phyloP scores from a whole-genome alignment of 1,140 invertebrate species.

The Bombus balteatus region DNA sequence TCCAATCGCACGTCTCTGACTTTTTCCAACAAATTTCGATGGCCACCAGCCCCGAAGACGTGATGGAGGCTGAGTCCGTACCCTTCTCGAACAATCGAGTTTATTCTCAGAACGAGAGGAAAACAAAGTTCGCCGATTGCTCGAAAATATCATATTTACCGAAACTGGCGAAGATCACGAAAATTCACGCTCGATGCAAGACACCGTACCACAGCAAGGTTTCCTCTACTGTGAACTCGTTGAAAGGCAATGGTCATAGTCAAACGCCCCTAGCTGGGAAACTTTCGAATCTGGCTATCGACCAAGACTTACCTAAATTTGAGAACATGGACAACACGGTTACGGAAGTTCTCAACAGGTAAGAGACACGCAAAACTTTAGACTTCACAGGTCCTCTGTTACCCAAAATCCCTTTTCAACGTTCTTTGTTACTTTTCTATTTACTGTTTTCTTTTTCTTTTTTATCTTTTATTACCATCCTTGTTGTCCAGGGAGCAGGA shows the following conservation, averaged over 20 bases:
- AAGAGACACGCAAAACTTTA: neutral
- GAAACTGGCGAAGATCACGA: slow-evolving; percentile 77
- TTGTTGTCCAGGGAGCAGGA: slow-evolving; percentile 70
- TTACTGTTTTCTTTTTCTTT: too few relatives aligned
- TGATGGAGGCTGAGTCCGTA: slow-evolving; percentile 79
- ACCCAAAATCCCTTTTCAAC: too few relatives aligned
- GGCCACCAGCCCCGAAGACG: slow-evolving; percentile 82
- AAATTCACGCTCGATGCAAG: slow-evolving; percentile 73
- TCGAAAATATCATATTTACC: slow-evolving; percentile 65
- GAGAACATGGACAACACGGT: slow-evolving; percentile 79
- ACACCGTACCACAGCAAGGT: slow-evolving; percentile 77
- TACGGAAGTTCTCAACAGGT: slow-evolving; percentile 77
- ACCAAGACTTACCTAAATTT: slow-evolving; percentile 77
- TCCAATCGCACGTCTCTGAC: slow-evolving; percentile 82
- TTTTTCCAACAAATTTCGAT: slow-evolving; percentile 83
- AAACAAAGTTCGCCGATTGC: slow-evolving; percentile 42
- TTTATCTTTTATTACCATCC: too few relatives aligned
- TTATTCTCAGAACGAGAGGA: slow-evolving; percentile 67
- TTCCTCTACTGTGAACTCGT: slow-evolving; percentile 54
- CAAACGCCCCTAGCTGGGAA: slow-evolving; percentile 77
- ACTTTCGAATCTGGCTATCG: slow-evolving; percentile 73
- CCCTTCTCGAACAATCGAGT: slow-evolving; percentile 66
- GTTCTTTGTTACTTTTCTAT: too few relatives aligned
- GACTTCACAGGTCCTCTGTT: too few relatives aligned
- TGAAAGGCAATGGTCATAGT: slow-evolving; percentile 62